A percentile compares a stretch with the other conserved stretches of the same genome.
These are phyloP conservation scores for Drosophila sordidula DNA, from an alignment of 2,888 invertebrate species.

Conservation along the genomic window DNA sequence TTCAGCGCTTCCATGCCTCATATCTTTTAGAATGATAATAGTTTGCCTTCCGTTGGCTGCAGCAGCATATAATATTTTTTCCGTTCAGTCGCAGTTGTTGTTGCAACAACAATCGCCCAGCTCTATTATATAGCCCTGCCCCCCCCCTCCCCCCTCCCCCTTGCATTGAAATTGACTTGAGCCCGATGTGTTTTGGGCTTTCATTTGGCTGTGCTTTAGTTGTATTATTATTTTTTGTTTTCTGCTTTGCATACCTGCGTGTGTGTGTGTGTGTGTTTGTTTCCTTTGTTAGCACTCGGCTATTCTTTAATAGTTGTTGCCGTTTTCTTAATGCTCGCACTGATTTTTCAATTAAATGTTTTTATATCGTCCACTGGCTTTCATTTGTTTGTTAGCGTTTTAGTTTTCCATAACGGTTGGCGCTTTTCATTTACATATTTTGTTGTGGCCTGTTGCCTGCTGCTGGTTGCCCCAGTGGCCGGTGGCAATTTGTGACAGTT, in stretches of 20 bases:
- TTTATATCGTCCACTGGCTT: constrained; percentile 42
- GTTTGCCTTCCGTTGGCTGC: constrained; percentile 69
- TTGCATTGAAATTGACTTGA: constrained; percentile 53
- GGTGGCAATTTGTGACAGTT: constrained; percentile 69
- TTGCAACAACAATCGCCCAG: constrained; percentile 13
- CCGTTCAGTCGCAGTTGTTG: constrained; percentile 29
- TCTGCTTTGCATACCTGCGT: constrained; percentile 22
- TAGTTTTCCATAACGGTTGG: constrained; percentile 62
- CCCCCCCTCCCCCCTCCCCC: no score
- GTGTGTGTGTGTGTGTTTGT: background rate
- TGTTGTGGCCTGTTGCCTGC: constrained; percentile 22
- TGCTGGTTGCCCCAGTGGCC: constrained; percentile 55
- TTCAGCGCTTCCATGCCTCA: constrained; percentile 66
- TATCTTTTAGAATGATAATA: constrained; percentile 78
- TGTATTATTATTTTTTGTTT: constrained; percentile 23
- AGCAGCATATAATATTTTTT: constrained; percentile 38
- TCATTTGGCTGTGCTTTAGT: constrained; percentile 37
- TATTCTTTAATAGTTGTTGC: constrained; percentile 56
- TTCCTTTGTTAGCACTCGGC: constrained; percentile 41
- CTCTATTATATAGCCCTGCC: constrained; percentile 36
- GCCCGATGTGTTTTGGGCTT: constrained; percentile 56
- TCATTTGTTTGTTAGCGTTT: constrained; percentile 48
- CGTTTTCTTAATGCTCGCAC: constrained; percentile 50
- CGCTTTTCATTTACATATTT: constrained; percentile 42
- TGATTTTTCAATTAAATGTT: constrained; percentile 74